Evolutionary conservation across 2,113 vertebrate species (phyloP).

Genomic region (Ranitomeya variabilis): DNA sequence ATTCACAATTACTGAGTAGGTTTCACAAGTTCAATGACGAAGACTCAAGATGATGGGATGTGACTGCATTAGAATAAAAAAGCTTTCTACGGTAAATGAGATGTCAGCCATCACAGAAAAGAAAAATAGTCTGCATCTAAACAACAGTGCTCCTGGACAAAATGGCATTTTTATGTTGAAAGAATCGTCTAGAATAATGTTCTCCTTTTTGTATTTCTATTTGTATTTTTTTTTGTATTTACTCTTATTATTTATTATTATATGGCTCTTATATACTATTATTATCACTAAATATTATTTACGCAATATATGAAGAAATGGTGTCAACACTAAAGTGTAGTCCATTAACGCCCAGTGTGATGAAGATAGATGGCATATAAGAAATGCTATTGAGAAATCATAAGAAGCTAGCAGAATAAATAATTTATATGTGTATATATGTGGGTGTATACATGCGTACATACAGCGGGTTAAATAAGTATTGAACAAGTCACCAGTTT

Average conservation of each 20-base stretch:
- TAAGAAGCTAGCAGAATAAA: background rate
- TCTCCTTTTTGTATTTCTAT: no score
- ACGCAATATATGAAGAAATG: no score
- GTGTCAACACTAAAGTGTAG: background rate
- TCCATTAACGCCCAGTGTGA: background rate
- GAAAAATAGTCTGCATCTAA: background rate
- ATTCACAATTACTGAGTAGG: background rate
- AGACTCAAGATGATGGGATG: conserved; percentile 27
- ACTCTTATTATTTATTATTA: no score
- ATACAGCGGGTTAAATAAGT: no score
- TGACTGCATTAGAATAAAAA: background rate
- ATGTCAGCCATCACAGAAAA: background rate
- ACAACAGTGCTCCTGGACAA: background rate
- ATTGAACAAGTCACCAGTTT: no score
- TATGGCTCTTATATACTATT: no score
- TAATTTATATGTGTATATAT: background rate
- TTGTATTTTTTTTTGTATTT: no score
- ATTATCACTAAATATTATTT: no score
- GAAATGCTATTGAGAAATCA: background rate
- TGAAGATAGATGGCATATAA: background rate
- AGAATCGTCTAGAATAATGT: background rate
- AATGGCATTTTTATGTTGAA: background rate
- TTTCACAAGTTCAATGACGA: conserved; percentile 11
- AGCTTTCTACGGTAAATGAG: background rate
- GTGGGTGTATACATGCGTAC: no score